Base-by-base conservation (phyloP, 2,113 vertebrate genomes). In the Nematolebias whitei region DNA sequence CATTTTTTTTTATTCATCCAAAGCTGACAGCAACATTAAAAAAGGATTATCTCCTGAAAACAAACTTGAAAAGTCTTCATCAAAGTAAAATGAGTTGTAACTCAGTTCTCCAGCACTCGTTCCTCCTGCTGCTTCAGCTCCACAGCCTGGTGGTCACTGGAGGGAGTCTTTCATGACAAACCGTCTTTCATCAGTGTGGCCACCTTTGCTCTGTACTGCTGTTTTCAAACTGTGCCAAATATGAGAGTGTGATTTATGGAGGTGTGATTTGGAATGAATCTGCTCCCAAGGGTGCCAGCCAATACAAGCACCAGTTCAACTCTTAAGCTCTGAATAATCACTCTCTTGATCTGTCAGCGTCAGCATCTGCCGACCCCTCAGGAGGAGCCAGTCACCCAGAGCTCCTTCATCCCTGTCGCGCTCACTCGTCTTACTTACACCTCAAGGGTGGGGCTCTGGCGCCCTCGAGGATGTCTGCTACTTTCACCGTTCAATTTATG, bases 301-400 rank as follows among this genome's bases (percentile, higher is more conserved):
- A 81, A 87, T 83, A 90, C 85, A 80, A 80, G 84, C 84, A 76
- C 70, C 76, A 77, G 74, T 84, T 86, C 78, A 80, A 84, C 88
- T 86, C 80, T 66, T 67, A 78, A 83, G 77, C 88, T 84, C 70
- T 75, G 83, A 86, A 90, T 90, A 88, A 90, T 86, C 82, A 76
- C 76, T 82, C 74, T 77, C 74, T 81, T 76, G 22, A 82, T 82
- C 83, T 78, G 85, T 86, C 83, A 84, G 82, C 76, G 79, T 84
- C 80, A 84, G 78, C 82, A 84, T 86, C 74, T 81, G 80, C 71
- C 76, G 55, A 51, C 56, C 66, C 71, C 76, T 75, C 66, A 29
- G 71, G 74, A 80, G 74, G 68, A 74, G 66, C 71, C 69, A 63
- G 68, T 74, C 63, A 52, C 82, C 86, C 76, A 68, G 61, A 66